Evolutionary conservation across 2,797 vertebrate genomes (phyloP), one percentile per base, ranked within the genome.

Genomic region (Chromobotia macracanthus): DNA sequence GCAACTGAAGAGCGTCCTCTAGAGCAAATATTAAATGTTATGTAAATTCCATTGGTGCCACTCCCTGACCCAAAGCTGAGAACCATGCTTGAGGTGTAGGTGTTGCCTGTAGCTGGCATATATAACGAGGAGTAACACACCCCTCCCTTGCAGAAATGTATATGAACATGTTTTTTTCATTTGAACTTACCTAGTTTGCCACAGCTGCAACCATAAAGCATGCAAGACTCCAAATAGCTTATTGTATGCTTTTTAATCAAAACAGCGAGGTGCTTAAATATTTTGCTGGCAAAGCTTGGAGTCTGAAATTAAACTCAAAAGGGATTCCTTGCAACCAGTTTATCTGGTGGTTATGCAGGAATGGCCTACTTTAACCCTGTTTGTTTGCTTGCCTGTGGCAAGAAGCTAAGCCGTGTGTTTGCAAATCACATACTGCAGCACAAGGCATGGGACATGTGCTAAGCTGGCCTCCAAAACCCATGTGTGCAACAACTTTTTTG

Each of bases 351-450:
- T 65, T 84, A 83, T 71, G 78, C 87, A 90, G 88, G 90, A 83
- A 87, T 31, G 67, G 81, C 44, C 85, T 79, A 65, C 53, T 56
- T 81, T 87, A 23, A 67, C 84, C 83, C 82, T 87, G 85, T 91
- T 92, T 93, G 88, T 93, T 93, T 92, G 89, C 86, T 93, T 92
- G 89, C 86, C 84, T 87, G 83, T 85, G 91, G 90, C 89, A 86
- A 83, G 87, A 77, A 85, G 88, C 87, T 87, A 86, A 90, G 90
- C 83, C 56, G 75, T 88, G 86, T 92, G 90, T 94, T 93, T 93
- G 92, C 90, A 86, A 90, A 93, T 94, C 90, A 93, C 92, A 92
- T 92, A 91, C 92, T 84, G 84, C 87, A 88, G 90, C 87, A 88
- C 89, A 88, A 86, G 84, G 82, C 79, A 85, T 86, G 46, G 87